phyloP scores from a whole-genome alignment of 1,140 invertebrate genomes.

The Pseudomyrmex concolor region DNA sequence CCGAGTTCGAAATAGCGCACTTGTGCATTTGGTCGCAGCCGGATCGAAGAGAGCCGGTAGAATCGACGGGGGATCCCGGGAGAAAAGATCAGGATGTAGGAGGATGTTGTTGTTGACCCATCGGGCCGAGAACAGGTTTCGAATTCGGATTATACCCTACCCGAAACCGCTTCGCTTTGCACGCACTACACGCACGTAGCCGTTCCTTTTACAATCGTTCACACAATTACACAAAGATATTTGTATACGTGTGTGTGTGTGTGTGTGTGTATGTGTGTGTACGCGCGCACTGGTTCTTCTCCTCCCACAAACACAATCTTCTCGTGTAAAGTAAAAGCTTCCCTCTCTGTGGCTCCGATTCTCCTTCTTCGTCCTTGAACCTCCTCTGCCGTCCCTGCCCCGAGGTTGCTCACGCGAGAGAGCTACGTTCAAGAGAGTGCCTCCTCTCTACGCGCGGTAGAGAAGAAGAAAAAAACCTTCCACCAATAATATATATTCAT shows the following conservation, averaged over 20 bases:
- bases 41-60: not conserved
- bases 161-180: constrained; percentile 52
- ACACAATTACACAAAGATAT: not conserved
- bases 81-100: constrained; percentile 15
- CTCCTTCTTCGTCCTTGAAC: constrained; percentile 68
- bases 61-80: not conserved
- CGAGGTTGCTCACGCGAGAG: constrained; percentile 44
- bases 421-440: constrained; percentile 27
- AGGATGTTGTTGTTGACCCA: constrained; percentile 66
- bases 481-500: constrained; percentile 54
- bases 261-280: constrained; percentile 1
- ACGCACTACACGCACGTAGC: not conserved
- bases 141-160: constrained; percentile 65
- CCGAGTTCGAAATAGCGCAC: not conserved
- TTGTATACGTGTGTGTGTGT: too few species aligned
- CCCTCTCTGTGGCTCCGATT: constrained; percentile 42
- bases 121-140: constrained; percentile 70
- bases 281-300: constrained; percentile 58
- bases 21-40: constrained; percentile 18
- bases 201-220: constrained; percentile 19
- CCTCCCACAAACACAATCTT: constrained; percentile 30
- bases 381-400: constrained; percentile 25
- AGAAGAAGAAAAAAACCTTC: constrained; percentile 3
- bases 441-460: not conserved
- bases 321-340: constrained; percentile 60